phyloP scores from a whole-genome alignment of 2,113 vertebrate species.

The Montifringilla adamsi region DNA sequence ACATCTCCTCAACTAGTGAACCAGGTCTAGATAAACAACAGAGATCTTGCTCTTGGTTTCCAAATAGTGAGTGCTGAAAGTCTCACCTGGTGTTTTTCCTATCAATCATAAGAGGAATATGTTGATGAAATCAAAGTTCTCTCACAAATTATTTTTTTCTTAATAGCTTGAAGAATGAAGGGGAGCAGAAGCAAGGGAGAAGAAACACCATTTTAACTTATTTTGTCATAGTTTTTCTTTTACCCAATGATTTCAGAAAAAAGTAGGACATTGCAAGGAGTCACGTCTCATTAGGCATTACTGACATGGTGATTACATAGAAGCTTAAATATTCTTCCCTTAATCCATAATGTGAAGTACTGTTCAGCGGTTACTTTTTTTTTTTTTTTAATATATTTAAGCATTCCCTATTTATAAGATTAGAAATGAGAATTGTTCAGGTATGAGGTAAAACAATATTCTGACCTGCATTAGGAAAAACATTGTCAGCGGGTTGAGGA shows the following conservation, averaged over 20 bases:
- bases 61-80: not conserved
- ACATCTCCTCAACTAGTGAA: not conserved
- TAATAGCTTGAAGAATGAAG: not conserved
- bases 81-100: not conserved
- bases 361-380: not conserved
- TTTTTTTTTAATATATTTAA: not conserved
- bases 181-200: accelerated
- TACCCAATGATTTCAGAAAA: not conserved
- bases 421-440: not conserved
- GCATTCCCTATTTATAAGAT: not conserved
- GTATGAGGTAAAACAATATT: not conserved
- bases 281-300: not conserved
- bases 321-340: not conserved
- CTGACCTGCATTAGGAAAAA: not conserved
- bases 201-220: not conserved
- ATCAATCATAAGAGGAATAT: not conserved
- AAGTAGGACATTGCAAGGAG: not conserved
- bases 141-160: not conserved
- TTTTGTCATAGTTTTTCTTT: not conserved
- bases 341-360: not conserved
- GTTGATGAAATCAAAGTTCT: not conserved
- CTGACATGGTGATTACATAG: not conserved
- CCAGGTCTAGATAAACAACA: not conserved
- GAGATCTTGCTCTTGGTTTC: not conserved
- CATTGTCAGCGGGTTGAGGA: not conserved